Evolutionary conservation across 2,113 vertebrate species (phyloP), one percentile per base, ranked within the genome.

Genomic region (Phoxinus phoxinus): DNA sequence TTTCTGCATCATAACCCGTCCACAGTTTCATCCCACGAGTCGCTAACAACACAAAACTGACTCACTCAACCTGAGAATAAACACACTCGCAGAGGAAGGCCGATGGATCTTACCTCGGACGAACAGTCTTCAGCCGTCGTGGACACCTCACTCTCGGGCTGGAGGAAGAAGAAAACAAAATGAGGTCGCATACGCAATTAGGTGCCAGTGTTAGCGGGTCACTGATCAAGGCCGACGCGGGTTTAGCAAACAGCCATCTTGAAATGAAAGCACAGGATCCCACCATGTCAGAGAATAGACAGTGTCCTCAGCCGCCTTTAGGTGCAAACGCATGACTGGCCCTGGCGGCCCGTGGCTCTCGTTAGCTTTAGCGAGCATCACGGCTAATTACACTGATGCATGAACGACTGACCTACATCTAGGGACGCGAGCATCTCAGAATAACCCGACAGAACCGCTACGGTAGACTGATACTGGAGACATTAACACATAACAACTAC

Each of bases 101-200:
- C n/a, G n/a, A n/a, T n/a, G n/a, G 6, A 4, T 21, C 61, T 83
- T 46, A 99, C 98, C 97, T 99, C 97, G 58, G 98, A 98, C 81
- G 96, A 98, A 90, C 95, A 98, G 93, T 99, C 97, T 92, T 99
- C 97, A 48, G 96, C 96, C 21, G 97, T 97, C 32, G 96, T 97
- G 44, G 97, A 97, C 91, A 97, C 93, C 92, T 99, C 97, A 93
- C 96, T 98, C 93, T 99, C 97, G 0, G 93, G 96, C 97, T 99
- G 95, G 93, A 96, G 95, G 48, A 93, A 0, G 48, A 93, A 0
- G 37, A 88, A 2, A 44, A 32, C 41, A 59, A 13, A 80, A 61
- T 23, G 21, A 41, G 56, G 1, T 41, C 51, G 2, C 67, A 8
- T n/a, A 21, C 5, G 61, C 44, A 48, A 56, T 53, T 53, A 82